Base-by-base conservation (phyloP, 1,140 invertebrate genomes). In the Meloidogyne floridensis region DNA sequence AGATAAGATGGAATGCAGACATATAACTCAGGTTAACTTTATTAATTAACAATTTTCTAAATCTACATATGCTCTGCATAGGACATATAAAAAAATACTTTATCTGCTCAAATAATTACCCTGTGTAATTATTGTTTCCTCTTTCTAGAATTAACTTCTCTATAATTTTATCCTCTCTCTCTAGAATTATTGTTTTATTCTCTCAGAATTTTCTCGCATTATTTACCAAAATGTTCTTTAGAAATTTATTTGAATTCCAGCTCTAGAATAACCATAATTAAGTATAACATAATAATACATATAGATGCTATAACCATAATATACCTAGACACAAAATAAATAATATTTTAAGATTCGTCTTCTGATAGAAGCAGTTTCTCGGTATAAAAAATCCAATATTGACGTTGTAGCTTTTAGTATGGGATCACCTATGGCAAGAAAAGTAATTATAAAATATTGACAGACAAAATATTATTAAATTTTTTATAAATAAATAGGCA, bases 341-440 rank as follows among this genome's bases (percentile, higher is more conserved):
- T 15, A n/a, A 71, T 32, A 65, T 47, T 71, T 20, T 59, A 47
- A 77, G 80, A 11, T 81, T 51, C 18, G 74, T 11, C 8, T 81
- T 18, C 13, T 74, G 11, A 82, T 83, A 11, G 43, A 43, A 69
- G 53, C 81, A 43, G 71, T 82, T 43, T 20, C n/a, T 54, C 42
- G 75, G 75, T 83, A 74, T 69, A 82, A 82, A 51, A 72, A 72
- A 8, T 32, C 80, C 11, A 69, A 71, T 54, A 72, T 83, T 9
- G 82, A 83, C 32, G 15, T 83, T 10, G 54, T 83, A 71, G 82
- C 59, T 20, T 83, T 80, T 72, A 80, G 75, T 54, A 83, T 83
- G 82, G 82, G 82, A 18, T 82, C 72, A 32, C 47, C 82, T 20
- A 82, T 83, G 6, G 54, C 81, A 5, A 53, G 82, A 72, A 83